phyloP scores from a whole-genome alignment of 1,140 invertebrate species.

The Penaeus vannamei region DNA sequence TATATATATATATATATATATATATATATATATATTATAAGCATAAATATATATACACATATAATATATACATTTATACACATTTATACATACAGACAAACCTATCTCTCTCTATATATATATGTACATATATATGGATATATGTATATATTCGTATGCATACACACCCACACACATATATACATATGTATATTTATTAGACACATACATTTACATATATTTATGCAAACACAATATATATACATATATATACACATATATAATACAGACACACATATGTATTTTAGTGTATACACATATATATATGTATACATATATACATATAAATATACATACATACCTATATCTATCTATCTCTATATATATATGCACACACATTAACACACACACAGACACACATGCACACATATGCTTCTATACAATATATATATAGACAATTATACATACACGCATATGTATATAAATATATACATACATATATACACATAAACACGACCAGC shows the following conservation, averaged over 20 bases:
- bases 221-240: too few relatives aligned
- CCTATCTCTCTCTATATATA: neutral
- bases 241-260: too few relatives aligned
- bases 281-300: neutral
- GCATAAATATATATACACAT: too few relatives aligned
- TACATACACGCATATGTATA: neutral
- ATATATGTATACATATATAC: too few relatives aligned
- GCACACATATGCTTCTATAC: too few relatives aligned
- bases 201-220: neutral
- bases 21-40: constrained; percentile 18
- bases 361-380: too few relatives aligned
- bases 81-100: constrained; percentile 3
- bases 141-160: constrained; percentile 5
- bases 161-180: neutral
- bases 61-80: constrained; percentile 14
- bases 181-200: neutral
- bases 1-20: constrained; percentile 29
- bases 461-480: neutral
- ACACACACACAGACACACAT: too few relatives aligned
- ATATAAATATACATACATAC: too few relatives aligned
- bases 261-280: neutral
- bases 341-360: too few relatives aligned
- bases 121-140: constrained; percentile 19
- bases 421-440: too few relatives aligned
- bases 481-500: neutral